A percentile compares a stretch with the other conserved stretches of the same genome.
Conservation (phyloP, 2,113 vertebrate genomes). For the Scopus umbretta region DNA sequence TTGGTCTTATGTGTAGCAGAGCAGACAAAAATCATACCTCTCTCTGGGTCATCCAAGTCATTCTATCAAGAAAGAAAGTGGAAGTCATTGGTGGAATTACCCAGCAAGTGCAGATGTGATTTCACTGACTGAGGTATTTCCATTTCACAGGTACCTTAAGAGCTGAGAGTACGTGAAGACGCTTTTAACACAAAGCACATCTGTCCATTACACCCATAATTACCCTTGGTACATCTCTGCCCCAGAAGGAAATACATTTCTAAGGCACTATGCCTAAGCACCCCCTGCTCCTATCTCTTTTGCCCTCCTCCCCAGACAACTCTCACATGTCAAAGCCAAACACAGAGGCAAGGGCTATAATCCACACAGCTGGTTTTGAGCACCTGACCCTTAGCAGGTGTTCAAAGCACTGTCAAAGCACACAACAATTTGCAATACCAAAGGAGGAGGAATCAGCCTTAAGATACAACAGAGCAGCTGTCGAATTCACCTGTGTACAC, state of each 20-base stretch:
- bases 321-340: background rate
- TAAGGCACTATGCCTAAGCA: background rate
- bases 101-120: background rate
- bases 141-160: background rate
- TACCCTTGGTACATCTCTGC: background rate
- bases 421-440: rapidly evolving
- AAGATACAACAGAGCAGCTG: background rate
- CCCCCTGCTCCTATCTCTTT: background rate
- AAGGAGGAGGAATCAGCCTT: background rate
- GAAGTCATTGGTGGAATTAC: background rate
- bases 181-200: background rate
- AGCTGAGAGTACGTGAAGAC: rapidly evolving
- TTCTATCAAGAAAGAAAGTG: slow-evolving; percentile 74
- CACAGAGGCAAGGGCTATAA: background rate
- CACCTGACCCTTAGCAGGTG: background rate
- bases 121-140: background rate
- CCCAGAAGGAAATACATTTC: background rate
- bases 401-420: background rate
- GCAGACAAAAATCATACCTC: slow-evolving; percentile 99
- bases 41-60: slow-evolving; percentile 95
- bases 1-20: slow-evolving; percentile 99
- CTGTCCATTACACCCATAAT: rapidly evolving
- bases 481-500: rapidly evolving
- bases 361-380: background rate
- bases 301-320: background rate